These are phyloP conservation scores for Eretmochelys imbricata DNA, from an alignment of 2,113 vertebrate species.

Conservation along the genomic window DNA sequence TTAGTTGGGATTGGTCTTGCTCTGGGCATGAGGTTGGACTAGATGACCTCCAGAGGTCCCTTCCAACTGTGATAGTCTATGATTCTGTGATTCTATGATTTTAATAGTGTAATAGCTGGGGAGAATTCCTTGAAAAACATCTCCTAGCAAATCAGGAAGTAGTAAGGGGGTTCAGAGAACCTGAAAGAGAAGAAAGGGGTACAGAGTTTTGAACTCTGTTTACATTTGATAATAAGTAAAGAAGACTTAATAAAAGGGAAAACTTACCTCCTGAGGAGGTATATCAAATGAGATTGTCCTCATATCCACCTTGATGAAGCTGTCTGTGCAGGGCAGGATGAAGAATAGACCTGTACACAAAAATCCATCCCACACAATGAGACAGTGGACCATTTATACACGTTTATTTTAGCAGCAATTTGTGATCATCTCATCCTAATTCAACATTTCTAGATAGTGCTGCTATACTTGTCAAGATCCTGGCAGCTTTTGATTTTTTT, in stretches of 20 bases:
- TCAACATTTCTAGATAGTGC: neutral
- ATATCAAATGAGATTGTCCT: conserved; percentile 96
- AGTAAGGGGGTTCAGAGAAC: neutral
- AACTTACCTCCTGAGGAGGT: conserved; percentile 93
- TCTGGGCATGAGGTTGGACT: no score
- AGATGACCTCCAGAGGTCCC: no score
- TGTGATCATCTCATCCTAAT: neutral
- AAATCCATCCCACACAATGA: neutral
- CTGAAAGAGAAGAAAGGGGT: no score
- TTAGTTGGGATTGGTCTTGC: no score
- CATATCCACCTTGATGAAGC: conserved; percentile 97
- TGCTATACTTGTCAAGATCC: neutral
- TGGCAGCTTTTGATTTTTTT: neutral
- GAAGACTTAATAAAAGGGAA: neutral
- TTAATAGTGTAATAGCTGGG: neutral
- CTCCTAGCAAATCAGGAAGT: neutral
- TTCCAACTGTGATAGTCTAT: no score
- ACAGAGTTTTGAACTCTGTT: neutral
- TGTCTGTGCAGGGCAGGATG: conserved; percentile 95
- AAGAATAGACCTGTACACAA: conserved; percentile 91
- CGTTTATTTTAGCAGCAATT: neutral
- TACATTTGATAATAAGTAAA: neutral
- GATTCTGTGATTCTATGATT: neutral
- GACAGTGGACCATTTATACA: neutral
- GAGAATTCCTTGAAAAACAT: neutral